phyloP scores from a whole-genome alignment of 2,888 invertebrate species.

The Unio pictorum region DNA sequence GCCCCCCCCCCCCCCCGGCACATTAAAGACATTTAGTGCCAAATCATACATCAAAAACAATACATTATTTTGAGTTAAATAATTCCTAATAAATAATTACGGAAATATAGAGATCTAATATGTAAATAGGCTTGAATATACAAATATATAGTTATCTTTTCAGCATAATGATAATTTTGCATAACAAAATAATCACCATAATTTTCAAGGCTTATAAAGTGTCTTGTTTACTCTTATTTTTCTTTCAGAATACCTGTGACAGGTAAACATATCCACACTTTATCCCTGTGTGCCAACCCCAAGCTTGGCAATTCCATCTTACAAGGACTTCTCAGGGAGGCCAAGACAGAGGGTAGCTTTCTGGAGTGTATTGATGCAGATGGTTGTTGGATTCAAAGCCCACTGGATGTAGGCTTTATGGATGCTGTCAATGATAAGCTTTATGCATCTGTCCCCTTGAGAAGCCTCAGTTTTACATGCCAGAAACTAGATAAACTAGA shows the following conservation, averaged over 20 bases:
- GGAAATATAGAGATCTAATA: too few species aligned
- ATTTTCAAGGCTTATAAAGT: not conserved
- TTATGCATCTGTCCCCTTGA: slow-evolving; percentile 21
- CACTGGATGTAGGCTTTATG: slow-evolving; percentile 49
- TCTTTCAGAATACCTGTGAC: slow-evolving; percentile 44
- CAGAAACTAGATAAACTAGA: slow-evolving; percentile 42
- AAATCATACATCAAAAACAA: too few species aligned
- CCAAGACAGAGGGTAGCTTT: slow-evolving; percentile 19
- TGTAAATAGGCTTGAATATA: too few species aligned
- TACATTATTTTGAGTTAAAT: too few species aligned
- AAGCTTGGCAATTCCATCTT: slow-evolving; percentile 43
- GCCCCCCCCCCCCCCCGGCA: too few species aligned
- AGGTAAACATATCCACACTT: slow-evolving; percentile 37
- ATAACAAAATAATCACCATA: not conserved
- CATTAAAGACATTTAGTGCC: too few species aligned
- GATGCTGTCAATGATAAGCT: slow-evolving; percentile 53
- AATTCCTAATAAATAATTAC: too few species aligned
- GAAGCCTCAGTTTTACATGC: slow-evolving; percentile 43
- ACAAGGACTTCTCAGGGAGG: slow-evolving; percentile 37
- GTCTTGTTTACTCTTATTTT: not conserved
- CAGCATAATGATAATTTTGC: not conserved
- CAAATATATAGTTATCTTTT: not conserved
- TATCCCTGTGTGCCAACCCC: slow-evolving; percentile 50
- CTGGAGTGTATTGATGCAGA: slow-evolving; percentile 44
- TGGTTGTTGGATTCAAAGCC: slow-evolving; percentile 51